These are phyloP conservation scores for Canis aureus DNA, from an alignment of 2,113 vertebrate species.

Conservation along the genomic window DNA sequence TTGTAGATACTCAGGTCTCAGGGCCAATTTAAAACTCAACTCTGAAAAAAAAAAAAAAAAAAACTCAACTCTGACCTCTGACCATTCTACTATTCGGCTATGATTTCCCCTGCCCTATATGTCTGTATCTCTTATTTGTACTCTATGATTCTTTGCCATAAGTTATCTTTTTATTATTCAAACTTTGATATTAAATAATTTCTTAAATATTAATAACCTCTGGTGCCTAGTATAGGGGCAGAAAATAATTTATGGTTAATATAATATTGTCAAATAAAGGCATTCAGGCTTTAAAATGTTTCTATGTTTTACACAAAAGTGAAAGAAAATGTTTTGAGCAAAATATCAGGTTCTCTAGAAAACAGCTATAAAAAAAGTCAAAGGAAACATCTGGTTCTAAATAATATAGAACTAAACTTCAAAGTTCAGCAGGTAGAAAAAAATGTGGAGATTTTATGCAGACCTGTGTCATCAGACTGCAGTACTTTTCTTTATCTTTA, in stretches of 20 bases:
- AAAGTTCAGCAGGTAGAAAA: not conserved
- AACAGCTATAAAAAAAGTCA: not conserved
- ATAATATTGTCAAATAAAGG: not conserved
- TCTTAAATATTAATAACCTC: conserved; percentile 17
- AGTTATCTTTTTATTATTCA: not conserved
- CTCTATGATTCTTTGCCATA: not conserved
- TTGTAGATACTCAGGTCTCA: not conserved
- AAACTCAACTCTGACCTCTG: not conserved
- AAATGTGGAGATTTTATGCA: not conserved
- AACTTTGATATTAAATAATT: conserved; percentile 24
- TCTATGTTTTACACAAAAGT: not conserved
- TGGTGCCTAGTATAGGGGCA: not conserved
- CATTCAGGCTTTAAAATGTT: not conserved
- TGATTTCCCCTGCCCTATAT: not conserved
- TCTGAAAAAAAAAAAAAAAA: no score
- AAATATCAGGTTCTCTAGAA: conserved; percentile 25
- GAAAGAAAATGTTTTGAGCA: not conserved
- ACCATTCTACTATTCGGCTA: not conserved
- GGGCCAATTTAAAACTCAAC: conserved; percentile 10
- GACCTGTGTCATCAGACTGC: not conserved
- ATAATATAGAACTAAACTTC: not conserved
- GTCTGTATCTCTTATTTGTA: not conserved
- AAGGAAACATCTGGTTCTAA: conserved; percentile 27
- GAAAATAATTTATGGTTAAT: not conserved
- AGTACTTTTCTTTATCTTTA: not conserved